phyloP scores from a whole-genome alignment of 2,888 invertebrate species.

The Carabus problematicus region DNA sequence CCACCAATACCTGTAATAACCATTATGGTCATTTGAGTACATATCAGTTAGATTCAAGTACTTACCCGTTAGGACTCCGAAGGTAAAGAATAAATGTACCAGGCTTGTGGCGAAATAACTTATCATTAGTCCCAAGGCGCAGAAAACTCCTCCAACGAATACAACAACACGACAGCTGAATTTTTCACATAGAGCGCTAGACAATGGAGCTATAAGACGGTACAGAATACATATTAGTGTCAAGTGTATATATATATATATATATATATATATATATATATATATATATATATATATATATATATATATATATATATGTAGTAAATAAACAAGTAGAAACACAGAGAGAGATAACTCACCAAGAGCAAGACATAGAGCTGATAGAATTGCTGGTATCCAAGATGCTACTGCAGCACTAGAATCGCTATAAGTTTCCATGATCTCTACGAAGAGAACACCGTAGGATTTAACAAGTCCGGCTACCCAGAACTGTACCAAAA shows the following conservation, averaged over 20 bases:
- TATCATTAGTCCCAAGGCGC: slow-evolving; percentile 70
- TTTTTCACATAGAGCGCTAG: slow-evolving; percentile 74
- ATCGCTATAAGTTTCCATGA: slow-evolving; percentile 79
- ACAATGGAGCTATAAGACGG: slow-evolving; percentile 68
- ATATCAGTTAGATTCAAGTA: slow-evolving; percentile 33
- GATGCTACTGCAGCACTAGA: slow-evolving; percentile 78
- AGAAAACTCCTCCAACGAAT: slow-evolving; percentile 70
- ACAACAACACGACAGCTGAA: slow-evolving; percentile 78
- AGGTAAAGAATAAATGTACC: slow-evolving; percentile 74
- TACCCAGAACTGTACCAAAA: slow-evolving; percentile 83
- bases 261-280: slow-evolving; percentile 1
- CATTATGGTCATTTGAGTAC: neutral
- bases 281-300: neutral
- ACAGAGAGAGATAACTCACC: slow-evolving; percentile 60
- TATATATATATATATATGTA: slow-evolving; percentile 7
- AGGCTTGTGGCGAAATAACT: slow-evolving; percentile 76
- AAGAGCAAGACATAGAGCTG: slow-evolving; percentile 76
- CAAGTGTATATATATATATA: slow-evolving; percentile 9
- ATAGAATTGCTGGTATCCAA: slow-evolving; percentile 81
- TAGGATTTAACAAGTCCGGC: slow-evolving; percentile 83
- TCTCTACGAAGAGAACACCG: slow-evolving; percentile 81
- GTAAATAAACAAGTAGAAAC: neutral
- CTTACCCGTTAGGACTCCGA: slow-evolving; percentile 78
- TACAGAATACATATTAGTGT: neutral
- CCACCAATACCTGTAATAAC: slow-evolving; percentile 72